Evolutionary conservation across 2,797 vertebrate species (phyloP).

Genomic region (Australoheros facetus): DNA sequence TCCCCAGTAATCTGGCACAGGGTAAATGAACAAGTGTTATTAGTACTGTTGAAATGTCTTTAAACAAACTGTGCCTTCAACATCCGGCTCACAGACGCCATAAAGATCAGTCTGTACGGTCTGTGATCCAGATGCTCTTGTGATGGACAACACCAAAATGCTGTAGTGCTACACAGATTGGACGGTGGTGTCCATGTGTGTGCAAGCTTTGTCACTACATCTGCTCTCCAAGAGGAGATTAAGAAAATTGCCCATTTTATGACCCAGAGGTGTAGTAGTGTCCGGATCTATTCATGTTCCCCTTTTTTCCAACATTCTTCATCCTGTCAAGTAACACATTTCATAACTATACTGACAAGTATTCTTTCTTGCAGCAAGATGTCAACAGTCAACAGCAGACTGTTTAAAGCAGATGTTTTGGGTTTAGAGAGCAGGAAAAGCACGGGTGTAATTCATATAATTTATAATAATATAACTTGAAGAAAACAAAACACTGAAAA

Average conservation of each 20-base stretch:
- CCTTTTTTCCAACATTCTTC: neutral
- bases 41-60: neutral
- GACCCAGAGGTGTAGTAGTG: neutral
- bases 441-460: neutral
- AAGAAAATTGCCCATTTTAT: neutral
- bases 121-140: neutral
- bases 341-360: neutral
- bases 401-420: neutral
- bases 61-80: conserved; percentile 3
- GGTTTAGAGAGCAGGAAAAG: neutral
- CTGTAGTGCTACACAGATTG: neutral
- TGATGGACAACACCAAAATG: neutral
- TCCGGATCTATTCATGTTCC: neutral
- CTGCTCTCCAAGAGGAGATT: conserved; percentile 5
- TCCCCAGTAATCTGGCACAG: neutral
- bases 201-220: neutral
- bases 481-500: neutral
- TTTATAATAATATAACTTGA: neutral
- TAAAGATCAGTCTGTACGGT: neutral
- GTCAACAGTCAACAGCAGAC: neutral
- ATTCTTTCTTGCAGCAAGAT: neutral
- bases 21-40: conserved; percentile 7
- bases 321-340: conserved; percentile 5
- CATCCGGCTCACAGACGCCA: neutral
- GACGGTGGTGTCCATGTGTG: neutral